Base-by-base conservation (phyloP, 2,888 invertebrate species). In the Aphidoletes aphidimyza region DNA sequence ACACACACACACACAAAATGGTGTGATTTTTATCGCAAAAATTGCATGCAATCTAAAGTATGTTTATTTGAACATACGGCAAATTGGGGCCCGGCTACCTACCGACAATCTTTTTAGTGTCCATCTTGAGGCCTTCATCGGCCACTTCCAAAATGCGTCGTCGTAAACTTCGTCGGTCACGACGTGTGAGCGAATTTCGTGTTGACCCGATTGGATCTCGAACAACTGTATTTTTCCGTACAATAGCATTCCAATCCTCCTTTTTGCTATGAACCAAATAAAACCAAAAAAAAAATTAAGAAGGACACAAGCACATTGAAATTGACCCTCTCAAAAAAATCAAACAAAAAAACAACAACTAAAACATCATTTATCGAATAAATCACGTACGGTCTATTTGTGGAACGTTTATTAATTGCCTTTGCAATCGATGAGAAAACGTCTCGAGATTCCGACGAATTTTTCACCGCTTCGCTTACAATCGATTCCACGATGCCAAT, bases 401-500 rank as follows among this genome's bases (percentile, higher is more conserved):
- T n/a, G 5, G 81, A 37, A 37, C 81, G 81, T 78, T 84, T 85
- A 39, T 94, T 95, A 86, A 97, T 94, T 5, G 94, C 96, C 87
- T 93, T 94, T 0, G 96, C 96, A 85, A 97, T 93, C 87, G 96
- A 95, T 85, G 94, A 93, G 89, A 97, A 97, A 0, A 97, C 94
- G 88, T 96, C 96, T 86, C 94, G 94, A 0, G 94, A 92, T 30
- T 93, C 93, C 6, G 54, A 5, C 11, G 81, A 11, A 11, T 37
- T 37, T 86, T 93, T 93, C 85, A 94, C 92, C 83, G 94, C 94
- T 86, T 95, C 95, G 86, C 93, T 94, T 37, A 95, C 93, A 47
- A 96, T 92, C 3, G 94, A 95, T 88, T 96, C 96, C 0, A 96
- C 96, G 85, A 95, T 94, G 17, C 96, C 96, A 86, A 97, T 96